These are phyloP conservation scores for Todiramphus chloris DNA, from an alignment of 2,113 vertebrate genomes.

Conservation along the genomic window DNA sequence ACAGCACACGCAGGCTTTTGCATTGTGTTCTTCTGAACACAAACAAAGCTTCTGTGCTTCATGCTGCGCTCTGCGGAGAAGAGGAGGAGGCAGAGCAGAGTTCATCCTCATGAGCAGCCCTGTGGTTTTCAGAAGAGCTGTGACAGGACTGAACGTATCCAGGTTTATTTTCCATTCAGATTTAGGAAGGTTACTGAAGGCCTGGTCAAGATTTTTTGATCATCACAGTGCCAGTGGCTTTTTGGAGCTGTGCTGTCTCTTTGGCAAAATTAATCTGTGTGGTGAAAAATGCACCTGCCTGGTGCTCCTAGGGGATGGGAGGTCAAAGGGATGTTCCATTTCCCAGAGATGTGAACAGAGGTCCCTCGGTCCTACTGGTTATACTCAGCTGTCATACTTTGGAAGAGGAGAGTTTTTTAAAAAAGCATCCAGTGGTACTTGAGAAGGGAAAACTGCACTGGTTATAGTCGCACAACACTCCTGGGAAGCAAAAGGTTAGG, in stretches of 20 bases:
- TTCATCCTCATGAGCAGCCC: neutral
- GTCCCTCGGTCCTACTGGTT: neutral
- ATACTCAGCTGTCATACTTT: neutral
- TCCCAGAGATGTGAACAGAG: neutral
- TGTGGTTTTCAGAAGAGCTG: neutral
- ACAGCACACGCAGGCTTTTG: neutral
- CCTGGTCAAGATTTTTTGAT: neutral
- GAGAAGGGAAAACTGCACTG: neutral
- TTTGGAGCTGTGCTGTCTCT: neutral
- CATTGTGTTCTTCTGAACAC: neutral
- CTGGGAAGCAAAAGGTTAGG: neutral
- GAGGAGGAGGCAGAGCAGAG: neutral
- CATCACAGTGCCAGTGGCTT: neutral
- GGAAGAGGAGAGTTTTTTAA: neutral
- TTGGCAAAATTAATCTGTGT: neutral
- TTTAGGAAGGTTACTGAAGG: neutral
- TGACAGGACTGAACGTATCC: neutral
- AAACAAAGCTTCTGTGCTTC: neutral
- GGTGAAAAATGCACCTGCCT: neutral
- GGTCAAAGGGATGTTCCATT: neutral
- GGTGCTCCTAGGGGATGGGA: rapidly evolving
- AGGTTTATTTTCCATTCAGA: neutral
- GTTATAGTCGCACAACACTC: neutral
- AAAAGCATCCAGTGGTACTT: rapidly evolving
- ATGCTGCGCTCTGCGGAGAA: neutral